Base-by-base conservation (phyloP, 1,140 invertebrate species). In the Aplysia californica region DNA sequence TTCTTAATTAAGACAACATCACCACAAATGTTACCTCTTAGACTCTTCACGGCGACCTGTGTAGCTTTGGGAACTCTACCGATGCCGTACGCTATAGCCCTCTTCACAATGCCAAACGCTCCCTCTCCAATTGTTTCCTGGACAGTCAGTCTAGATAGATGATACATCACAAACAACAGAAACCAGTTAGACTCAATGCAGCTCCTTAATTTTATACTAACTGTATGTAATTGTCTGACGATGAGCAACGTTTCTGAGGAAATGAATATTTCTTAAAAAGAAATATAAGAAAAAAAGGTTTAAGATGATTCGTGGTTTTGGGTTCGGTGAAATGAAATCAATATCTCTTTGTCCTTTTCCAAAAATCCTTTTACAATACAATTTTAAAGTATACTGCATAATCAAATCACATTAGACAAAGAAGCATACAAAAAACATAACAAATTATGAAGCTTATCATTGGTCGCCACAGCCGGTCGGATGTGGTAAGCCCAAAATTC, bases 31-130 rank as follows among this genome's bases (percentile, higher is more conserved):
- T 83, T 89, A 96, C 95, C 94, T 94, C 99, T 99, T 21, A 99
- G 92, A 95, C 98, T 99, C 91, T 99, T 99, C 0, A 99, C 97
- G 50, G 98, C 98, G 0, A 99, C 97, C 3, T 95, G 93, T 31
- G 92, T 93, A 6, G 92, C 91, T 44, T 92, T 90, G 35, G 93
- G 93, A 6, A 29, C 21, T n/a, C 92, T 92, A 79, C 94, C 94
- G 41, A 95, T 91, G 1, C 93, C 93, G 44, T 92, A 90, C 0
- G 94, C 95, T 82, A 96, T 94, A 0, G 94, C 97, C 86, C 94
- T 94, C 0, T 97, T 93, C 0, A 98, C 97, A 83, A 96, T 95
- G 0, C 97, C 97, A 87, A 98, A 99, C 20, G 97, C 97, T 5
- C 97, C 97, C 88, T 98, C 96, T 0, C 97, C 97, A 0, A 98